Percentiles rank a stretch among this genome's conserved stretches.
phyloP scores from a whole-genome alignment of 2,888 invertebrate genomes.

The Phrixothrix hirtus region DNA sequence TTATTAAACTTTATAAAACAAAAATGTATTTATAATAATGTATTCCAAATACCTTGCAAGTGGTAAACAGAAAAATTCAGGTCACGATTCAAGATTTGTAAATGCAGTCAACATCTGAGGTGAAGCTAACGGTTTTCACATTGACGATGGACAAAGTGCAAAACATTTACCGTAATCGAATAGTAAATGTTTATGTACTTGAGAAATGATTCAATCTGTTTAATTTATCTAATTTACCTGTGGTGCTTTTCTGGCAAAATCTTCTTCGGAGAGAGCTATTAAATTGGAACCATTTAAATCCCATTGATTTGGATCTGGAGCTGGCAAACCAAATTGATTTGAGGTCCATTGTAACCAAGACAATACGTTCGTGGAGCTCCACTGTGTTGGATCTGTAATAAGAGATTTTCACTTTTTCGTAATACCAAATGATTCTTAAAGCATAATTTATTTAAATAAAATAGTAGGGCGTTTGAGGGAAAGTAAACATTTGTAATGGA shows the following conservation, averaged over 20 bases:
- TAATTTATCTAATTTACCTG: too few species aligned
- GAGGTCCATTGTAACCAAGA: slow-evolving; percentile 89
- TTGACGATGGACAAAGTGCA: slow-evolving; percentile 29
- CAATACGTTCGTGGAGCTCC: slow-evolving; percentile 83
- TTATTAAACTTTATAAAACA: too few species aligned
- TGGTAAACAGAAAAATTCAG: slow-evolving; percentile 25
- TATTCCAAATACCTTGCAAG: slow-evolving; percentile 13
- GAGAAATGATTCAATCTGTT: too few species aligned
- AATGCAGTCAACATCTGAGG: slow-evolving; percentile 27
- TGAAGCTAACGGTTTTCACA: slow-evolving; percentile 30
- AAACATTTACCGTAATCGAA: slow-evolving; percentile 26
- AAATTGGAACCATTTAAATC: slow-evolving; percentile 79
- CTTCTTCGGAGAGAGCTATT: slow-evolving; percentile 78
- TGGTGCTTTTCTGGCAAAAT: slow-evolving; percentile 80
- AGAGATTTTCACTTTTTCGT: not conserved
- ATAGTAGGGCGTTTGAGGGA: slow-evolving; percentile 3
- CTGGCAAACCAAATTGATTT: slow-evolving; percentile 75
- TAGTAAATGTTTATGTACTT: slow-evolving; percentile 15
- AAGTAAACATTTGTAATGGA: slow-evolving; percentile 21
- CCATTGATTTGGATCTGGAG: slow-evolving; percentile 75
- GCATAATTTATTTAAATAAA: not conserved
- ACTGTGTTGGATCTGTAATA: slow-evolving; percentile 81
- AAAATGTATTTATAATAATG: too few species aligned
- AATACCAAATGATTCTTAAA: too few species aligned
- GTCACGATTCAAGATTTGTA: slow-evolving; percentile 27